Evolutionary conservation across 1,140 invertebrate genomes (phyloP).

Genomic region (Drosophila seguyi): DNA sequence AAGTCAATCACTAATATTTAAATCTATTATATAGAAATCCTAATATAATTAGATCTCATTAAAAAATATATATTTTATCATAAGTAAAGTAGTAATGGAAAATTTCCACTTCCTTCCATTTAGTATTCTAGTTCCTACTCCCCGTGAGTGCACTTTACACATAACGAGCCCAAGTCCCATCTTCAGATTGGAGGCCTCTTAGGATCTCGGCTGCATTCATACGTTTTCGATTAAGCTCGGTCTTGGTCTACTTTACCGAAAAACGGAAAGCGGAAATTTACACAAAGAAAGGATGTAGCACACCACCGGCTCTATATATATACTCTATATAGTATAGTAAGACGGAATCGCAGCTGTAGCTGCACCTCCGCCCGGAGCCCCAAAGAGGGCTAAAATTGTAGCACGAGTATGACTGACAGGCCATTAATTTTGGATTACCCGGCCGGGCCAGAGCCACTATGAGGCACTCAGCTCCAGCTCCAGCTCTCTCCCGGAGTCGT

Average conservation of each 20-base stretch:
- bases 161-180: slow-evolving; percentile 2
- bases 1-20: no score
- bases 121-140: no score
- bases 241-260: slow-evolving; percentile 55
- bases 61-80: background rate
- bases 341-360: slow-evolving; percentile 65
- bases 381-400: slow-evolving; percentile 58
- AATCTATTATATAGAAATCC: background rate
- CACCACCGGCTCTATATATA: slow-evolving; percentile 37
- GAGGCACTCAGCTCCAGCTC: slow-evolving; percentile 31
- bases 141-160: slow-evolving; percentile 3
- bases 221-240: slow-evolving; percentile 76
- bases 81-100: background rate
- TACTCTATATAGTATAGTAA: slow-evolving; percentile 29
- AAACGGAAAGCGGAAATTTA: slow-evolving; percentile 77
- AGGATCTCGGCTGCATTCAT: slow-evolving; percentile 65
- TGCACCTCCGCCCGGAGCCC: slow-evolving; percentile 16
- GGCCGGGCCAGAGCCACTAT: slow-evolving; percentile 50
- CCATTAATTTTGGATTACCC: slow-evolving; percentile 82
- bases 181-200: slow-evolving; percentile 41
- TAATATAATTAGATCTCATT: background rate
- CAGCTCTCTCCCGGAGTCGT: slow-evolving; percentile 17
- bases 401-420: slow-evolving; percentile 73
- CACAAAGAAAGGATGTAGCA: slow-evolving; percentile 80
- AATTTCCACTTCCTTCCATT: background rate